phyloP scores from a whole-genome alignment of 1,140 invertebrate species.

The Zaprionus camerounensis region DNA sequence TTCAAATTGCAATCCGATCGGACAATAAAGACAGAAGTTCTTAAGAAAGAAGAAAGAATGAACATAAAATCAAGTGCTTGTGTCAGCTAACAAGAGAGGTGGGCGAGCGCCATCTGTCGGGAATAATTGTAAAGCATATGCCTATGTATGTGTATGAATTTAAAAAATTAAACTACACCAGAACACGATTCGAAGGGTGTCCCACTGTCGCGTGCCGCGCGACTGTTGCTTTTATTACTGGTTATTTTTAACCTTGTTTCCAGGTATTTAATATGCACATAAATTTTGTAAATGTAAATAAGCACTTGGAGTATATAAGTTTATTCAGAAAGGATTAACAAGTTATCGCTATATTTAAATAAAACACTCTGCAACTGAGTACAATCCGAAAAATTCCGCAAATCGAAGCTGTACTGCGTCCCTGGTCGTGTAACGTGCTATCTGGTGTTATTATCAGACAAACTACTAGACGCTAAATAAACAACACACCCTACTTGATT shows the following conservation, averaged over 20 bases:
- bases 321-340: not conserved
- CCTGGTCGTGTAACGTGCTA: constrained; percentile 19
- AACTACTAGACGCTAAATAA: constrained; percentile 14
- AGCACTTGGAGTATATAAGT: not conserved
- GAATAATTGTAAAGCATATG: no score
- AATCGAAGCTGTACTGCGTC: not conserved
- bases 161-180: no score
- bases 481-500: constrained; percentile 33
- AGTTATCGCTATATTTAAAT: not conserved
- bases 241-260: not conserved
- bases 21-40: no score
- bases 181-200: no score
- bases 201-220: no score
- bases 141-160: no score
- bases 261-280: not conserved
- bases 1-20: no score
- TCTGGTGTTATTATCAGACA: constrained; percentile 35
- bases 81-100: no score
- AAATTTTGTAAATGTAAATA: not conserved
- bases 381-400: not conserved
- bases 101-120: no score
- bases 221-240: no score
- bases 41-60: no score
- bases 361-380: not conserved
- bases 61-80: no score